These are phyloP conservation scores for Diachrysia chrysitis DNA, from an alignment of 2,888 invertebrate species.

Conservation along the genomic window DNA sequence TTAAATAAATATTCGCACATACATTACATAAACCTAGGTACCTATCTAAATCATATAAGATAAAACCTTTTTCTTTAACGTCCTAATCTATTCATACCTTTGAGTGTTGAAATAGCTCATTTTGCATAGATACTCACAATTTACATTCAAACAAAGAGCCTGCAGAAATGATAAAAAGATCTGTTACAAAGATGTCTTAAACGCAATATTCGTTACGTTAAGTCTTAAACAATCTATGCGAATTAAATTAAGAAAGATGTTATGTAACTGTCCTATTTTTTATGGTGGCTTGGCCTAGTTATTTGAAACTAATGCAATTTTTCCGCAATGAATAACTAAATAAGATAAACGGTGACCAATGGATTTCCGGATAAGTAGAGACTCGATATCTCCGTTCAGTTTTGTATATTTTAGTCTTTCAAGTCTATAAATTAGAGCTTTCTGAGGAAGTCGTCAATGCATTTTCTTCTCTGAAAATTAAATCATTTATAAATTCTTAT, in stretches of 20 bases:
- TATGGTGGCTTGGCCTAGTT: conserved; percentile 55
- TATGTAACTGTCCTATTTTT: conserved; percentile 61
- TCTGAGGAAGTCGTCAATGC: too few species aligned
- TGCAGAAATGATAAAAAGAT: conserved; percentile 28
- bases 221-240: conserved; percentile 59
- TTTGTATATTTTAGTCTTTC: not conserved
- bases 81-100: conserved; percentile 3
- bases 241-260: conserved; percentile 63
- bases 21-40: too few species aligned
- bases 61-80: too few species aligned
- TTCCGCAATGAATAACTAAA: conserved; percentile 41
- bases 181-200: conserved; percentile 29
- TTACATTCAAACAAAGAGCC: conserved; percentile 19
- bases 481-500: conserved; percentile 39
- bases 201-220: conserved; percentile 29
- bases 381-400: not conserved
- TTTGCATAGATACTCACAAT: not conserved
- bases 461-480: conserved; percentile 20
- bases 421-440: too few species aligned
- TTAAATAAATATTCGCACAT: not conserved
- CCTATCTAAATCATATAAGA: too few species aligned
- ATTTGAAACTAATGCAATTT: conserved; percentile 59
- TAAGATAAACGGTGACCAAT: conserved; percentile 29
- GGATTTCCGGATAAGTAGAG: not conserved
- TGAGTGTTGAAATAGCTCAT: conserved; percentile 6